Evolutionary conservation across 2,888 invertebrate genomes (phyloP), one percentile per base, ranked within the genome.

Genomic region (Conops quadrifasciatus): DNA sequence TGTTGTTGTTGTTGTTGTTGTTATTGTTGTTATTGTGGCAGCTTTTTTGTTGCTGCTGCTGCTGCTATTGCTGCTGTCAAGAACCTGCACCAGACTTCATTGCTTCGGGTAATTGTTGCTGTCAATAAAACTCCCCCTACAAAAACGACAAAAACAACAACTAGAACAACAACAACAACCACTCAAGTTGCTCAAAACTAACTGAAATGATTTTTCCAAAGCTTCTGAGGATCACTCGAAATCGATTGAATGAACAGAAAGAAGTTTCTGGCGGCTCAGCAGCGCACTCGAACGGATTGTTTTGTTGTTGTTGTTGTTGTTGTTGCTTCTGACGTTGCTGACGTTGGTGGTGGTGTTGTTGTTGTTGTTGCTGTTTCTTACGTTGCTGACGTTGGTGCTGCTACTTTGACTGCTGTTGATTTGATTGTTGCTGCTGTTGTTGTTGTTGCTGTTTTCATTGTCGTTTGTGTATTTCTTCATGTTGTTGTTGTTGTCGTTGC

Each of bases 91-190:
- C 49, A 68, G 49, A 30, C 60, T 62, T 28, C 45, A 68, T 49
- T 24, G 45, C 69, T 68, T 60, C 65, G 60, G 75, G 75, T 82
- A 82, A 82, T 82, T 83, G 82, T 81, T 83, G 82, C 82, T 82
- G 82, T 83, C 82, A 83, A 82, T 82, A 83, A 82, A 83, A 82
- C 82, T 82, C 82, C 83, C 83, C 80, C 83, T 80, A 80, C 79
- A 78, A 66, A 58, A 45, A n/a, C 67, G 5, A 9, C 36, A 36
- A 36, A 36, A 36, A 36, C 36, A 9, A 36, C n/a, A n/a, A n/a
- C n/a, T n/a, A n/a, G n/a, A n/a, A n/a, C n/a, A n/a, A n/a, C n/a
- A n/a, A n/a, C 36, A 9, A 36, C 4, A 36, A 51, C 36, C 51
- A 62, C 68, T 68, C 58, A 49, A 58, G 58, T 49, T 36, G 28